phyloP scores from a whole-genome alignment of 2,113 vertebrate species.

The Oncorhynchus clarkii region DNA sequence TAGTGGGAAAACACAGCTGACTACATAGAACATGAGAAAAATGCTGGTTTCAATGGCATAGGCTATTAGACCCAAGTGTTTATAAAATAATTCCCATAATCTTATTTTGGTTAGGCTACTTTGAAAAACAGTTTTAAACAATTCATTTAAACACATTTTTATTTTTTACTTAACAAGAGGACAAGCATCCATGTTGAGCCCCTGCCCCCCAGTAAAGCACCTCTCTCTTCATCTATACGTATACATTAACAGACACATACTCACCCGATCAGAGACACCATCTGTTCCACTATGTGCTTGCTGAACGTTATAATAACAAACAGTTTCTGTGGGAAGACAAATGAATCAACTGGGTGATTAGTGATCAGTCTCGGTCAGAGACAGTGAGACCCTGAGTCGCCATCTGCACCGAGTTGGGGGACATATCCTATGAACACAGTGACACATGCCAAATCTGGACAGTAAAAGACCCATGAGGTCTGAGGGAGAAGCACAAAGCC shows the following conservation, averaged over 20 bases:
- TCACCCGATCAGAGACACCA: constrained; percentile 98
- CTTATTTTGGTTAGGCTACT: no score
- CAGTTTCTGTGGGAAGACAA: constrained; percentile 86
- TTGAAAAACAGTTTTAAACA: no score
- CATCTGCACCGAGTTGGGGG: constrained; percentile 7
- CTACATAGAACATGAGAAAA: no score
- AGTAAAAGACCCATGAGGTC: constrained; percentile 54
- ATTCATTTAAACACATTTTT: no score
- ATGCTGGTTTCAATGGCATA: no score
- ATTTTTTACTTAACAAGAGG: no score
- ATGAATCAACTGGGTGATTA: constrained; percentile 29
- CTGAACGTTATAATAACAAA: constrained; percentile 99
- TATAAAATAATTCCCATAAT: no score
- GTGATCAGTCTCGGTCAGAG: neutral
- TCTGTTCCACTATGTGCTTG: constrained; percentile 99
- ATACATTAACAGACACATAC: constrained; percentile 39
- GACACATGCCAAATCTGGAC: constrained; percentile 61
- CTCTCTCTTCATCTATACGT: neutral
- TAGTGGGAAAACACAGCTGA: no score
- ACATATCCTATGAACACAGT: constrained; percentile 38
- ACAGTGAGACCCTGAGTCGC: neutral
- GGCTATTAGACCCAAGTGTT: no score
- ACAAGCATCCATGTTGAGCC: no score
- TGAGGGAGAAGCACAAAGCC: constrained; percentile 23
- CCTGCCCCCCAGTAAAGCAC: neutral